Evolutionary conservation across 2,888 invertebrate genomes (phyloP).

Genomic region (Chrysomela aeneicollis): DNA sequence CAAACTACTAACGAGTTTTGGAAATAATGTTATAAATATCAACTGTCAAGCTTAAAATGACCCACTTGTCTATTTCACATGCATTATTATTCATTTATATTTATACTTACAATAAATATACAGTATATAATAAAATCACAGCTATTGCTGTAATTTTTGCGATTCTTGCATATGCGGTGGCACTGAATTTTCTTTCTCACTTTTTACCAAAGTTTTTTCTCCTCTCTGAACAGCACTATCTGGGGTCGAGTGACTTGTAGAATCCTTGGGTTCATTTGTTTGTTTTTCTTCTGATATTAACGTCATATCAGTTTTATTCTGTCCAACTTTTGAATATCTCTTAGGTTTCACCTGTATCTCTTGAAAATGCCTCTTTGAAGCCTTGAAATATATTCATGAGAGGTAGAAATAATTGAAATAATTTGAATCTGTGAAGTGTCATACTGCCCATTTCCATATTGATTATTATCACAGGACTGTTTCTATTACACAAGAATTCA

Average conservation of each 20-base stretch:
- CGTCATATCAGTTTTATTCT: background rate
- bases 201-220: background rate
- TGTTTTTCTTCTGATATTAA: background rate
- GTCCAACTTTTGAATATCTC: background rate
- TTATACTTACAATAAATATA: conserved; percentile 10
- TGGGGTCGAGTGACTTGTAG: background rate
- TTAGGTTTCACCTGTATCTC: background rate
- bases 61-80: background rate
- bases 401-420: background rate
- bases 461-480: too few relatives aligned
- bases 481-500: too few relatives aligned
- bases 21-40: background rate
- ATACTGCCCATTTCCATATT: too few relatives aligned
- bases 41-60: background rate
- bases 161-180: conserved; percentile 21
- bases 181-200: conserved; percentile 10
- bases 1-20: conserved; percentile 8
- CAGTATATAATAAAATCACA: background rate
- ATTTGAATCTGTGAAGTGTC: too few relatives aligned
- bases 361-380: background rate
- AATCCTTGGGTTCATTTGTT: background rate
- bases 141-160: conserved; percentile 26
- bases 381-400: background rate
- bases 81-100: background rate
- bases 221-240: background rate